Conservation (phyloP, 2,113 vertebrate genomes). For the Butorides virescens region DNA sequence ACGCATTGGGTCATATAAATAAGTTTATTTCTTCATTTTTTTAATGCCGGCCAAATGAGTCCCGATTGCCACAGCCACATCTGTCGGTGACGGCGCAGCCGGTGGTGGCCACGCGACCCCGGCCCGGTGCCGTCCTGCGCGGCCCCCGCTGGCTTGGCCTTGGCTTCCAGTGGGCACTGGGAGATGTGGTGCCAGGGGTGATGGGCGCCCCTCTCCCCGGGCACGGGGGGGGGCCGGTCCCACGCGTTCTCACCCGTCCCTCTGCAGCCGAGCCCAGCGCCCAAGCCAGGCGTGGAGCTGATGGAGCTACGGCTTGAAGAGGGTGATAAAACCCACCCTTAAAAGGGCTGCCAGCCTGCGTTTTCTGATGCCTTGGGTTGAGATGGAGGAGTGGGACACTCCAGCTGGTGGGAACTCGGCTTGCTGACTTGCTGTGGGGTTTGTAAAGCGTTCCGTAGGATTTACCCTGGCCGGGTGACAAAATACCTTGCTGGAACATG, state of each 20-base stretch:
- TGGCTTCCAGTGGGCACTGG: accelerated
- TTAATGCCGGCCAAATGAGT: background rate
- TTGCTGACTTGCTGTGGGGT: background rate
- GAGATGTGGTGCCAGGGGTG: background rate
- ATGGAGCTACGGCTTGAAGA: accelerated
- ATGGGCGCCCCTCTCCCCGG: accelerated
- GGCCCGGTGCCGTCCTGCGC: accelerated
- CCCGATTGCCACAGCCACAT: background rate
- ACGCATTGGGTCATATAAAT: background rate
- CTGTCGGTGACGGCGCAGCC: background rate
- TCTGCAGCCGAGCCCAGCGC: background rate
- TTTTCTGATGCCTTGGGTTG: background rate
- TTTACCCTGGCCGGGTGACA: background rate
- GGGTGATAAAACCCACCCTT: background rate
- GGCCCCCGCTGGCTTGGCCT: background rate
- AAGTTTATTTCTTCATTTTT: background rate
- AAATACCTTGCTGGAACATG: background rate
- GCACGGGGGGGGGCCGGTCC: background rate
- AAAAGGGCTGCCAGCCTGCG: background rate
- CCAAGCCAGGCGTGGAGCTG: accelerated
- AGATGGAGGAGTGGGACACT: background rate
- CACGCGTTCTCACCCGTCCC: accelerated
- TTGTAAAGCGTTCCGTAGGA: accelerated
- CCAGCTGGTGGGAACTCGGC: background rate
- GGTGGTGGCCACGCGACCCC: accelerated